Percentiles rank a stretch among this genome's conserved stretches.
Conservation (phyloP, 2,888 invertebrate genomes). For the Habroteleia sp. region DNA sequence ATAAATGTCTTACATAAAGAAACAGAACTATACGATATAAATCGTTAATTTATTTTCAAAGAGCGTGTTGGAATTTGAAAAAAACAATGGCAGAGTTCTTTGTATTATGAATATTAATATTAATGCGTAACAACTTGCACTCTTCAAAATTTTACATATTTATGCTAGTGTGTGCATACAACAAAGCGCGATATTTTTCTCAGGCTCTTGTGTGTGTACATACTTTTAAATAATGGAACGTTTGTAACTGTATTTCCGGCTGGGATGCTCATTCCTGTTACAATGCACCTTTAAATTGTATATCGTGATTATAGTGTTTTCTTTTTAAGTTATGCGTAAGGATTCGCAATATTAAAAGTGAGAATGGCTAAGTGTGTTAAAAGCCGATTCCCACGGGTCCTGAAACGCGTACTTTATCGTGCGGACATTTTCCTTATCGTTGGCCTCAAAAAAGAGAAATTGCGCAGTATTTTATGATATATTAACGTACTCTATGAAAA, state of each 20-base stretch:
- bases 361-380: conserved; percentile 9
- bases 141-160: conserved; percentile 28
- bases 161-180: conserved; percentile 11
- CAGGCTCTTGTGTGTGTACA: conserved; percentile 27
- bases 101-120: conserved; percentile 28
- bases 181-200: conserved; percentile 33
- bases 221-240: conserved; percentile 40
- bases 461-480: too few species aligned
- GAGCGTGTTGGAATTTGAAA: too few species aligned
- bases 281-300: conserved; percentile 24
- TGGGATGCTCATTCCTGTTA: conserved; percentile 21
- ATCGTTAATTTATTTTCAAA: too few species aligned
- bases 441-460: conserved; percentile 15
- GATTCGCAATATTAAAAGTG: conserved; percentile 9
- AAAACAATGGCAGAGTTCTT: too few species aligned
- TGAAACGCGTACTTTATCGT: conserved; percentile 5
- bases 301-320: conserved; percentile 12
- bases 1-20: too few species aligned
- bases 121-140: conserved; percentile 36
- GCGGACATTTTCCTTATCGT: conserved; percentile 5
- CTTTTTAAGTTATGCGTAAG: conserved; percentile 3
- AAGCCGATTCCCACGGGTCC: conserved; percentile 17
- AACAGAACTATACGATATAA: too few species aligned
- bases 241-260: conserved; percentile 41
- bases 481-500: too few species aligned